Evolutionary conservation across 1,140 invertebrate genomes (phyloP).

Genomic region (Trigoniulus corallinus): DNA sequence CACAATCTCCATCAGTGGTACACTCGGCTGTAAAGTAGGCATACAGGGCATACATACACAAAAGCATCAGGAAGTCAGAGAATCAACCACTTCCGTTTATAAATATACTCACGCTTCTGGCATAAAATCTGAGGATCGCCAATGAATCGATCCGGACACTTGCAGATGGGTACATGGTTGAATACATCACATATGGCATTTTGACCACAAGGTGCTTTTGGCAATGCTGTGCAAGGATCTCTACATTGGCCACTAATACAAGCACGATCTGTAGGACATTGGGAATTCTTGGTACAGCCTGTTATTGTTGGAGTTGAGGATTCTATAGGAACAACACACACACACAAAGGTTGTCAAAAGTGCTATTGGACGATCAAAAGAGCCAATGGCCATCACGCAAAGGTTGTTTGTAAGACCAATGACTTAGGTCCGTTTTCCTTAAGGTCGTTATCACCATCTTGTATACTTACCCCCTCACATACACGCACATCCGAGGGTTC

Average conservation of each 20-base stretch:
- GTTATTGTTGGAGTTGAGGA: not conserved
- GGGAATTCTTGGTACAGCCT: conserved; percentile 50
- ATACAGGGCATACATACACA: conserved; percentile 10
- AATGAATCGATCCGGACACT: conserved; percentile 53
- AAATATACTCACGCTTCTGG: conserved; percentile 9
- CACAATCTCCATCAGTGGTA: conserved; percentile 20
- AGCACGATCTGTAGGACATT: conserved; percentile 68
- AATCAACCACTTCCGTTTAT: not conserved
- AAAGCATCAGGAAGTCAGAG: not conserved
- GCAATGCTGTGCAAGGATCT: conserved; percentile 46
- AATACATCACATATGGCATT: conserved; percentile 65
- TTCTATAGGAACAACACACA: not conserved
- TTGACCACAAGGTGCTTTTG: conserved; percentile 49
- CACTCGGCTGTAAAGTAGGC: conserved; percentile 17
- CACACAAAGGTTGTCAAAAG: not conserved
- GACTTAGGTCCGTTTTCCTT: no score
- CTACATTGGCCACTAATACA: conserved; percentile 59
- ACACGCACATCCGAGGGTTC: no score
- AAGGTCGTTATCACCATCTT: no score
- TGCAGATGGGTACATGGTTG: conserved; percentile 53
- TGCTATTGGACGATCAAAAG: no score
- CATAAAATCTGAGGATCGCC: conserved; percentile 33
- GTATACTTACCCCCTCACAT: no score
- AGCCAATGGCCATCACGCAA: no score
- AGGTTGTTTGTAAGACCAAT: no score